Base-by-base conservation (phyloP, 1,140 invertebrate species). In the Harlomillsia oculata region DNA sequence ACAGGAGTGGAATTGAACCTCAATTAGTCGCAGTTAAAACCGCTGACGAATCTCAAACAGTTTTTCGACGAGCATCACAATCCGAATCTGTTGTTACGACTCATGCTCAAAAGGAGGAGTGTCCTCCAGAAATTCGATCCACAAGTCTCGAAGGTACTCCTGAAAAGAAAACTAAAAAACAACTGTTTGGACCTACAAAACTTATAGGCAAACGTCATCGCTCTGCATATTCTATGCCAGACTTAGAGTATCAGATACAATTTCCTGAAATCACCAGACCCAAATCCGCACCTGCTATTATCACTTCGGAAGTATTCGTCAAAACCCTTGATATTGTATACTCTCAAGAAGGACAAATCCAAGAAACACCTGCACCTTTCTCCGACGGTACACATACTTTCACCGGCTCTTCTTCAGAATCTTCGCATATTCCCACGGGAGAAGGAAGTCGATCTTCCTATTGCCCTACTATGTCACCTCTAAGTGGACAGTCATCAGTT, bases 271-370 rank as follows among this genome's bases (percentile, higher is more conserved):
- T 62, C 2, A 55, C 60, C 6, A 44, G 60, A 39, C 60, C 60
- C 14, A 32, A 53, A 14, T 62, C 60, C 16, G 60, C 60, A 9
- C 60, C 60, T n/a, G 60, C 60, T 2, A 59, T 62, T 14, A 62
- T 62, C 26, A 62, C 60, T 6, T 62, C 60, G 1, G 60, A 62
- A 62, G 60, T 62, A n/a, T 62, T 62, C 32, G 60, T 62, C 18
- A 62, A 62, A 29, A 62, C 51, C 4, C 23, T 58, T 1, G 60
- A 62, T 37, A 37, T 62, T 23, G 56, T 62, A 6, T 62, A 58
- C 25, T 62, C 60, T 13, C 52, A 62, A 52, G 26, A 37, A 9
- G 58, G 52, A 1, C 52, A 55, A 48, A 26, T 39, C 18, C 26
- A 41, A 36, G 52, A 55, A 30, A 41, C 43, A 2, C n/a, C 29